These are phyloP conservation scores for Acanthosepion esculentum DNA, from an alignment of 2,888 invertebrate genomes.

Conservation along the genomic window DNA sequence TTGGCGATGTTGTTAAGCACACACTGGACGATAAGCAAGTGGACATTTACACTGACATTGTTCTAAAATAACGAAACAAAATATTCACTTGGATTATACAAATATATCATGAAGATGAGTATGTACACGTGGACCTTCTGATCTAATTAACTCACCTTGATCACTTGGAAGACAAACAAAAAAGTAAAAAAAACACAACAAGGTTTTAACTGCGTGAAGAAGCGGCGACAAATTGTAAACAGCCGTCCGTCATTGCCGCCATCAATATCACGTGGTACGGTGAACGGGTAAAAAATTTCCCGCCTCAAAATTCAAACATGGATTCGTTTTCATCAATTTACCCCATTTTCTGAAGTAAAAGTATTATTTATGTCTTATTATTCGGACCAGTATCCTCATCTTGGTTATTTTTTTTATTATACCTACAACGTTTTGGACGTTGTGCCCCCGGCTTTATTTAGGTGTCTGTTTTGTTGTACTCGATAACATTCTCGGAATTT, in stretches of 20 bases:
- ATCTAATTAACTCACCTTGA: slow-evolving; percentile 14
- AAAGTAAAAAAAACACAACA: not conserved
- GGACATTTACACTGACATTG: not conserved
- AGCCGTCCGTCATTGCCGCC: slow-evolving; percentile 44
- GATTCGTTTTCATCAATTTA: too few relatives aligned
- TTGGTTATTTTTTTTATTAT: too few relatives aligned
- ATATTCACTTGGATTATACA: not conserved
- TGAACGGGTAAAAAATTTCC: not conserved
- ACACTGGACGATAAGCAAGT: not conserved
- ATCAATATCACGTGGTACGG: slow-evolving; percentile 40
- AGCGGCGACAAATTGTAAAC: slow-evolving; percentile 44
- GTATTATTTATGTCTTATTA: too few relatives aligned
- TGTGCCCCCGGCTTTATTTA: too few relatives aligned
- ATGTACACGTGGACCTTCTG: not conserved
- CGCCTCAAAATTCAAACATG: not conserved
- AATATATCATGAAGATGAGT: not conserved
- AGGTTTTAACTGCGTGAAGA: not conserved
- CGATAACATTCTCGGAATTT: too few relatives aligned
- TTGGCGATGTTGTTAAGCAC: not conserved
- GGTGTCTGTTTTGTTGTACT: too few relatives aligned
- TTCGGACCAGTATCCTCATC: too few relatives aligned
- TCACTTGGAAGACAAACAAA: not conserved
- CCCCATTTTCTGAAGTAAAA: too few relatives aligned
- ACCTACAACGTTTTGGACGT: too few relatives aligned
- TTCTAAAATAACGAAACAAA: not conserved